Percentiles rank a stretch among this genome's conserved stretches.
These are phyloP conservation scores for Parnassius glacialis DNA, from an alignment of 2,888 invertebrate genomes.

Conservation along the genomic window DNA sequence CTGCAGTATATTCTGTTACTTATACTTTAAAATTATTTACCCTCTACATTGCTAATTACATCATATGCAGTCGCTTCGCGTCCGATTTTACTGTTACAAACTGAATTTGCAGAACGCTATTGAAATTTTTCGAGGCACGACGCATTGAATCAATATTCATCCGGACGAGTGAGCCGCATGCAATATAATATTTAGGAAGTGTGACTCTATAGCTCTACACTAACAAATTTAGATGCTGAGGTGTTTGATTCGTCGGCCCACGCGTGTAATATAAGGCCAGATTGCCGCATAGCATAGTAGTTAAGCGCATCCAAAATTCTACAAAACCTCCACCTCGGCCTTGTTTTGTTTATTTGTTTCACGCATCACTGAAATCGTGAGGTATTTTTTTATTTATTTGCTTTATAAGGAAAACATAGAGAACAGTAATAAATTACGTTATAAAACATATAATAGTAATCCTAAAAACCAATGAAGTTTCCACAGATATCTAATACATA, in stretches of 20 bases:
- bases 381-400: too few relatives aligned
- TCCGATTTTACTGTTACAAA: constrained; percentile 8
- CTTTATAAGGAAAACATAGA: too few relatives aligned
- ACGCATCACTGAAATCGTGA: background rate
- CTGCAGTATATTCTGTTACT: background rate
- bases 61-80: constrained; percentile 5
- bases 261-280: constrained; percentile 49
- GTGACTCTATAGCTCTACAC: too few relatives aligned
- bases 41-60: constrained; percentile 1
- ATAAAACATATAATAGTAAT: too few relatives aligned
- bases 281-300: too few relatives aligned
- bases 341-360: background rate
- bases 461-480: too few relatives aligned
- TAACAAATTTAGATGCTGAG: background rate
- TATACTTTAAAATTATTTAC: constrained; percentile 2
- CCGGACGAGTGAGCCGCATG: constrained; percentile 11
- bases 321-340: constrained; percentile 24
- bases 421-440: too few relatives aligned
- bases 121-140: constrained; percentile 1
- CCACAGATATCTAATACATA: too few relatives aligned
- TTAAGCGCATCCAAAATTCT: constrained; percentile 30
- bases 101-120: constrained; percentile 18
- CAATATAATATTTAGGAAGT: background rate
- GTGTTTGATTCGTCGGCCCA: constrained; percentile 35
- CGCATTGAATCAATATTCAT: constrained; percentile 1